Conservation (phyloP, 1,140 invertebrate genomes). For the Matsumurasca onukii region DNA sequence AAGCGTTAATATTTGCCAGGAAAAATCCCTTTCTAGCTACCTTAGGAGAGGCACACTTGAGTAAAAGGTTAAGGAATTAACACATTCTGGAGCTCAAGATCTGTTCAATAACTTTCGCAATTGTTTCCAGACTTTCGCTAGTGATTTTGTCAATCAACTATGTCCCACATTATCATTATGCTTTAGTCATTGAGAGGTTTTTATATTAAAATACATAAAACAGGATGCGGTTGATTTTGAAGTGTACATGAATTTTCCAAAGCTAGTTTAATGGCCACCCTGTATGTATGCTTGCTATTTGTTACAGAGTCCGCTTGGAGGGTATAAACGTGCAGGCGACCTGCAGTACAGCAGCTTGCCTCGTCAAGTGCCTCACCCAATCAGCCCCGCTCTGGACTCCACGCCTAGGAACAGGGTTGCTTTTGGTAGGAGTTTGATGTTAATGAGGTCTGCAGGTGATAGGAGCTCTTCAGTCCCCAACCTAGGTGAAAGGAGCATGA, state of each 20-base stretch:
- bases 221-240: not conserved
- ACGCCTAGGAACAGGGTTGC: slow-evolving; percentile 57
- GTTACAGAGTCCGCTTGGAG: slow-evolving; percentile 53
- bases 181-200: not conserved
- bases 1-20: not conserved
- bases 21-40: not conserved
- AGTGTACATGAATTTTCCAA: no score
- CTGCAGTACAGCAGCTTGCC: slow-evolving; percentile 77
- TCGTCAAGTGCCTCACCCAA: slow-evolving; percentile 46
- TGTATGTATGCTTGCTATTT: slow-evolving; percentile 41
- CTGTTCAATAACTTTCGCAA: no score
- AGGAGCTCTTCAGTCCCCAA: slow-evolving; percentile 88
- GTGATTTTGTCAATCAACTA: not conserved
- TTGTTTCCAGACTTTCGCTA: not conserved
- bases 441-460: slow-evolving; percentile 50
- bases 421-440: slow-evolving; percentile 70
- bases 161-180: not conserved
- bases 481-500: slow-evolving; percentile 66
- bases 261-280: not conserved
- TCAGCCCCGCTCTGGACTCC: slow-evolving; percentile 39
- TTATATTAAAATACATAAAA: not conserved
- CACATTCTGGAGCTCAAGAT: no score
- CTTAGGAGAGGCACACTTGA: not conserved
- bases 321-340: slow-evolving; percentile 45
- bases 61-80: no score